These are phyloP conservation scores for Zoanthus sansibaricus DNA, from an alignment of 92 coral and sea anemone species.

Conservation along the genomic window DNA sequence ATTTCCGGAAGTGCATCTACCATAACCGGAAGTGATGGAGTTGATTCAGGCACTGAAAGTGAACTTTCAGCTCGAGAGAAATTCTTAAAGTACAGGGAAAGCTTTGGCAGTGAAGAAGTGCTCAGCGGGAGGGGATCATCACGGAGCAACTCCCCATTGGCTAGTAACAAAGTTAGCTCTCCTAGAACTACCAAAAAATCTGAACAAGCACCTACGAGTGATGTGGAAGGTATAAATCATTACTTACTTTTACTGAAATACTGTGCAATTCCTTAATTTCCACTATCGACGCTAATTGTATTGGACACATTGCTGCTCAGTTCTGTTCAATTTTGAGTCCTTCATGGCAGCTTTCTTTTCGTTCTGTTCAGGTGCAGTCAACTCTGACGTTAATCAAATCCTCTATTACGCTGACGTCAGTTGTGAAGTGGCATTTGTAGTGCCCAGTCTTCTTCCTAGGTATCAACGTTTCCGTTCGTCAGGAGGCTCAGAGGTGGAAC, in stretches of 20 bases:
- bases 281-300: too few species aligned
- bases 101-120: slow-evolving; percentile 65
- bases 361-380: not conserved
- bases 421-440: slow-evolving; percentile 94
- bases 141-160: slow-evolving; percentile 32
- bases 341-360: not conserved
- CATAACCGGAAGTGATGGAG: slow-evolving; percentile 44
- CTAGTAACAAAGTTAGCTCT: not conserved
- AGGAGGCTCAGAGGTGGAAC: slow-evolving; percentile 63
- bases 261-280: not conserved
- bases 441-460: slow-evolving; percentile 89
- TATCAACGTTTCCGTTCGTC: slow-evolving; percentile 75
- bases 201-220: not conserved
- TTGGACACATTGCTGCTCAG: not conserved
- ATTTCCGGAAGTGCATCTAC: slow-evolving; percentile 71
- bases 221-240: not conserved
- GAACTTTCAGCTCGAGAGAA: slow-evolving; percentile 60
- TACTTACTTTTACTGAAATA: not conserved
- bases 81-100: slow-evolving; percentile 54
- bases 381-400: slow-evolving; percentile 75
- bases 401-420: slow-evolving; percentile 91
- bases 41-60: slow-evolving; percentile 53
- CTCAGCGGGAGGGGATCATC: slow-evolving; percentile 53
- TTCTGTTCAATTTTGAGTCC: not conserved
- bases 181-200: not conserved